phyloP scores from a whole-genome alignment of 2,888 invertebrate species.

The Stictocephala bisonia region DNA sequence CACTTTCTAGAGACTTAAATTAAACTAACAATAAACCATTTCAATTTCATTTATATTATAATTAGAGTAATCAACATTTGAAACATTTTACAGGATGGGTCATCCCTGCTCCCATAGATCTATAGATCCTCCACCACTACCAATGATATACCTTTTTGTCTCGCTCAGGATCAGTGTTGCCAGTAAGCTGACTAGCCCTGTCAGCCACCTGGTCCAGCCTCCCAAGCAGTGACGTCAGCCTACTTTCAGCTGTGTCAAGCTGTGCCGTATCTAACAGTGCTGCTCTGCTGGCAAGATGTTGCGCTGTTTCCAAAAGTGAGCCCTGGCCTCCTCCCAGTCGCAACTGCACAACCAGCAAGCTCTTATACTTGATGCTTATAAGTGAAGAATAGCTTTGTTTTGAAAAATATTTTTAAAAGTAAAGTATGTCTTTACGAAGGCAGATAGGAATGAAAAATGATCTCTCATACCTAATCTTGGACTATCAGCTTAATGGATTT shows the following conservation, averaged over 20 bases:
- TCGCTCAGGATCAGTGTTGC: conserved; percentile 70
- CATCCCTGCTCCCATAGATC: no score
- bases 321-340: conserved; percentile 56
- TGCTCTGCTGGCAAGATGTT: conserved; percentile 81
- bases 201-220: conserved; percentile 80
- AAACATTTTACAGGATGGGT: conserved; percentile 42
- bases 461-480: no score
- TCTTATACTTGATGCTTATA: no score
- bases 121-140: no score
- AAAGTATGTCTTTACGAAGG: no score
- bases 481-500: no score
- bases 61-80: background rate
- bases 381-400: no score
- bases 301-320: conserved; percentile 77
- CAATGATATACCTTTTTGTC: conserved; percentile 76
- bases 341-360: no score
- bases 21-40: no score
- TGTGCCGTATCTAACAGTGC: conserved; percentile 84
- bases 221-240: conserved; percentile 78
- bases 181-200: conserved; percentile 70
- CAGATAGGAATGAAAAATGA: no score
- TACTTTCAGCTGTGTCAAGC: conserved; percentile 85
- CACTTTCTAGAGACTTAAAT: no score
- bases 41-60: background rate
- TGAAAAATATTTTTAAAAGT: no score